A percentile compares a stretch with the other conserved stretches of the same genome.
phyloP scores from a whole-genome alignment of 2,113 vertebrate genomes.

The Anolis sagrei region DNA sequence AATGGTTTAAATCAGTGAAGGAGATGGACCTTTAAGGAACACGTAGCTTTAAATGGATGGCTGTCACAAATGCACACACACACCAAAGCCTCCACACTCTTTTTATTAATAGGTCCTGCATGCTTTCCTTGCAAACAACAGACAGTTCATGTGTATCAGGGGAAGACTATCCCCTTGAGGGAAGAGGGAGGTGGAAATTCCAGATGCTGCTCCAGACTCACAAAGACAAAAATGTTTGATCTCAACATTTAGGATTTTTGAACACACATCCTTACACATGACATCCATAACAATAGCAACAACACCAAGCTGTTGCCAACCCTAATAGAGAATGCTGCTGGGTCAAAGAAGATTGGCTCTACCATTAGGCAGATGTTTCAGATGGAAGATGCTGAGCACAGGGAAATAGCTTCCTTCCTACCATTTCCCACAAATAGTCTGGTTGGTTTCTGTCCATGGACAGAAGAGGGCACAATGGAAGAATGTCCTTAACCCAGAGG shows the following conservation, averaged over 20 bases:
- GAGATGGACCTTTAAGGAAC: neutral
- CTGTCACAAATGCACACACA: neutral
- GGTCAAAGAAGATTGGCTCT: neutral
- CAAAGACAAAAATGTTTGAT: neutral
- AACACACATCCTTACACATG: no score
- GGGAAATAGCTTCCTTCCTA: no score
- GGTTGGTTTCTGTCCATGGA: no score
- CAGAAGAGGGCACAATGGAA: no score
- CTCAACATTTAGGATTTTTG: conserved; percentile 7
- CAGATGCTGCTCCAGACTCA: conserved; percentile 60
- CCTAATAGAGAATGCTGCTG: accelerated
- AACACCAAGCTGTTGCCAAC: neutral
- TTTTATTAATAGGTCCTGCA: conserved; percentile 38
- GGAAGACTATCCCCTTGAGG: conserved; percentile 45
- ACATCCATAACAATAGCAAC: neutral
- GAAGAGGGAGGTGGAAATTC: conserved; percentile 38
- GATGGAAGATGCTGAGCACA: no score
- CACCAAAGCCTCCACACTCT: neutral
- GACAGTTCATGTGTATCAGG: neutral
- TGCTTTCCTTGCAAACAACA: neutral
- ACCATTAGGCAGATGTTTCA: no score
- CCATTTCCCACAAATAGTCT: no score
- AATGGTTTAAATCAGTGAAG: neutral
- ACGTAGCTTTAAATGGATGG: neutral
- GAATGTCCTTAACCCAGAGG: no score